Conservation (phyloP, 2,888 invertebrate genomes). For the Drosophila prostipennis region DNA sequence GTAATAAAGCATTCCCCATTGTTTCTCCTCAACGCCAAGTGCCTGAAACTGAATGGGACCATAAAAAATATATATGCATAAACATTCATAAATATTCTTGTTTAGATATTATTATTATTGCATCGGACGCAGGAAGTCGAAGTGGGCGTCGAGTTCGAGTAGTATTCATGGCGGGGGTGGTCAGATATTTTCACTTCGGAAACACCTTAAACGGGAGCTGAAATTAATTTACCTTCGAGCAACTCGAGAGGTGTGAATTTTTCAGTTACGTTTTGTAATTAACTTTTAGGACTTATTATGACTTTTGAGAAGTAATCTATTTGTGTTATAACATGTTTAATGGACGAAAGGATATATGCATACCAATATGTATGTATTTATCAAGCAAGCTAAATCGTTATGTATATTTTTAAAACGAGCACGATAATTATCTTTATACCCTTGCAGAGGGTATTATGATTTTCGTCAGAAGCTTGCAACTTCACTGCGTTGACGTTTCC, state of each 20-base stretch:
- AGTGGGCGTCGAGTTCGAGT: background rate
- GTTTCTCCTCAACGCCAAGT: slow-evolving; percentile 34
- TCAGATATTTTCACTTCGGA: background rate
- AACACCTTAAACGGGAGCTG: slow-evolving; percentile 29
- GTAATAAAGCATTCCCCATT: slow-evolving; percentile 42
- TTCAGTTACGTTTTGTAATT: background rate
- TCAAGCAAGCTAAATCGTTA: too few relatives aligned
- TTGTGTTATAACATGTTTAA: too few relatives aligned
- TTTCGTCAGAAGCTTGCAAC: too few relatives aligned
- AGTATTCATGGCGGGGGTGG: background rate
- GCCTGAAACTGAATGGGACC: slow-evolving; percentile 26
- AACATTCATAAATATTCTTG: slow-evolving; percentile 16
- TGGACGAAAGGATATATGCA: too few relatives aligned
- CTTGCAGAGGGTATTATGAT: too few relatives aligned
- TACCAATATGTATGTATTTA: too few relatives aligned
- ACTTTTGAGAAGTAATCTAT: too few relatives aligned
- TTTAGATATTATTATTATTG: slow-evolving; percentile 35
- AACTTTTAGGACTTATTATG: background rate
- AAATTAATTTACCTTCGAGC: slow-evolving; percentile 16
- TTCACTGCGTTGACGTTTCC: too few relatives aligned
- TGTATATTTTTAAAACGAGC: too few relatives aligned
- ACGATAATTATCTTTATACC: too few relatives aligned
- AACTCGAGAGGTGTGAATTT: background rate
- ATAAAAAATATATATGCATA: slow-evolving; percentile 17
- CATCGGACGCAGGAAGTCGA: background rate